Evolutionary conservation across 2,797 vertebrate genomes (phyloP), one percentile per base, ranked within the genome.

Genomic region (Pseudochromis fuscus): DNA sequence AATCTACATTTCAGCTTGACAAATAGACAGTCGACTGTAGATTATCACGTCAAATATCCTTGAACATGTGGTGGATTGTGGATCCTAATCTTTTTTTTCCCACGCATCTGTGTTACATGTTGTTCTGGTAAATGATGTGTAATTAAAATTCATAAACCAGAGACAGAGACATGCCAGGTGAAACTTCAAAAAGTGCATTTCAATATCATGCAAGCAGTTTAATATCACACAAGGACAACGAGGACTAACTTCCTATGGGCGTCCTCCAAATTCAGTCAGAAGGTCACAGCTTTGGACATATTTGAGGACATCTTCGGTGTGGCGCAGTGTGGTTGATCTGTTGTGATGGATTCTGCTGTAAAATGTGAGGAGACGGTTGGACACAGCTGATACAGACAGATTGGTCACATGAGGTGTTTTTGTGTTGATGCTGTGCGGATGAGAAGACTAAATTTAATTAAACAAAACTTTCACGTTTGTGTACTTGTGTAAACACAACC

Each of bases 261-360:
- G 25, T 37, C n/a, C n/a, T 18, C 38, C 30, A 71, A 55, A 67
- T 71, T 56, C 44, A 56, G 50, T 55, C 23, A 25, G 50, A 72
- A 70, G 21, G 23, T 18, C 55, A 25, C 6, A 40, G 44, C 59
- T 67, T 55, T 62, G 27, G 23, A n/a, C n/a, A n/a, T n/a, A n/a
- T n/a, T 66, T 18, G 10, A 5, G 53, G 6, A 44, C 30, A 62
- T 60, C 15, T 21, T 28, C 37, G 1, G 19, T 57, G 23, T 55
- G 21, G 67, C 51, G 27, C 45, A 45, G 51, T 27, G 23, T 50
- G 19, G 28, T 49, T 71, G 37, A 74, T 57, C 12, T 57, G 28
- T 60, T 37, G 4, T 48, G 30, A 51, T 3, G 2, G 57, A 16
- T 50, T 58, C 35, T 11, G 38, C 46, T 31, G 62, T 77, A 31